phyloP scores from a whole-genome alignment of 2,113 vertebrate species.

The mouse (Mus musculus) region GRCm39 chr15:10282001-10282500 shows the following conservation, averaged over 20 bases:
- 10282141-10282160: conserved; percentile 45
- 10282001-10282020: background rate
- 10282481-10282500: too few species aligned
- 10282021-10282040: background rate
- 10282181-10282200: background rate
- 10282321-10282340: background rate
- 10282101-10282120: too few species aligned
- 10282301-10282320: conserved; percentile 2
- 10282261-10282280: background rate
- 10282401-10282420: background rate
- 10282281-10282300: background rate
- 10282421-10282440: background rate
- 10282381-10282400: background rate
- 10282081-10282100: background rate
- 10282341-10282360: background rate
- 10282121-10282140: background rate
- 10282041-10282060: conserved; percentile 27
- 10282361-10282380: background rate
- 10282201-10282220: background rate
- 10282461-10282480: background rate
- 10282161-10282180: conserved; percentile 13
- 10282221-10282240: background rate
- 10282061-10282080: background rate
- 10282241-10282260: conserved; percentile 1
- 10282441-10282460: conserved; percentile 23